Conservation (phyloP, 2,888 invertebrate species). For the Cheilosia grossa region DNA sequence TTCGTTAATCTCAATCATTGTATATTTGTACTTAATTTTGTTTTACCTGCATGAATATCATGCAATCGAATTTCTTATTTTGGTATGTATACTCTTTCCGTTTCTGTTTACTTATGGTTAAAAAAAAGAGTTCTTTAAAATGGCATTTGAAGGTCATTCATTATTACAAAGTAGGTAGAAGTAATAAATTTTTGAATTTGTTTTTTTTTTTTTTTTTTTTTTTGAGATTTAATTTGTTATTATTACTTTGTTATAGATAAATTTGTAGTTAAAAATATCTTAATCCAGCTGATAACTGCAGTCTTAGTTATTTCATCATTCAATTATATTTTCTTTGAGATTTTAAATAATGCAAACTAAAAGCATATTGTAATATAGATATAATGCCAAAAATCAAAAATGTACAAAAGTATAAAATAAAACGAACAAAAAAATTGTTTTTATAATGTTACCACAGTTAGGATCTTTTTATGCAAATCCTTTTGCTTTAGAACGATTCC, state of each 20-base stretch:
- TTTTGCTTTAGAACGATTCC: constrained; percentile 43
- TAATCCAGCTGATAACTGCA: constrained; percentile 3
- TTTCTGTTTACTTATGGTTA: constrained; percentile 1
- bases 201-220: constrained; percentile 16
- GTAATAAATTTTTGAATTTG: not conserved
- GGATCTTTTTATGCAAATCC: constrained; percentile 54
- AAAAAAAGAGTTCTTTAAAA: constrained; percentile 17
- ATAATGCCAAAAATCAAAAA: constrained; percentile 23
- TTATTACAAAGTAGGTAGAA: constrained; percentile 2
- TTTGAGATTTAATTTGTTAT: not conserved
- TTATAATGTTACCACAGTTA: constrained; percentile 48
- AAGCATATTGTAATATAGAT: constrained; percentile 4
- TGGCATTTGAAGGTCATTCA: constrained; percentile 18
- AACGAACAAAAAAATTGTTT: not conserved
- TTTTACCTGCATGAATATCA: not conserved
- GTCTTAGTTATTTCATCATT: not conserved
- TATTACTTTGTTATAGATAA: not conserved
- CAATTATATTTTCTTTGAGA: not conserved
- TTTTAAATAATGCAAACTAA: constrained; percentile 16
- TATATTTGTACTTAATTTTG: constrained; percentile 13
- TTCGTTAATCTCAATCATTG: not conserved
- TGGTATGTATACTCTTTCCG: not conserved
- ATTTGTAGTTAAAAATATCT: not conserved
- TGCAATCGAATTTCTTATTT: not conserved
- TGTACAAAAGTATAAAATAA: constrained; percentile 19